phyloP scores from a whole-genome alignment of 2,797 vertebrate genomes.

The Danio aesculapii region DNA sequence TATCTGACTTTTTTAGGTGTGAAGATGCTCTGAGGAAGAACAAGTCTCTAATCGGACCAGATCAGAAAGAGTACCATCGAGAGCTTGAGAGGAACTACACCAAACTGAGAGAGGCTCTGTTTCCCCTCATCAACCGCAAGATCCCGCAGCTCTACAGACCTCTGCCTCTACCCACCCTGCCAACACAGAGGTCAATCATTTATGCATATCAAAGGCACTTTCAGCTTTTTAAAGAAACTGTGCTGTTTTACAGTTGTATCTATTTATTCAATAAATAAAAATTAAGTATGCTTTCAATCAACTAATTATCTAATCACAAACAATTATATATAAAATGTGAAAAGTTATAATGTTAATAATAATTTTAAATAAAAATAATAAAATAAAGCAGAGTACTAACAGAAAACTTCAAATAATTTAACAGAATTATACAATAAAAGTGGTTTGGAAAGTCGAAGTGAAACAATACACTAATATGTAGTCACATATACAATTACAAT shows the following conservation, averaged over 20 bases:
- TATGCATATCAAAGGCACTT: no score
- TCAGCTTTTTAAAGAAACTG: background rate
- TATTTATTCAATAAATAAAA: background rate
- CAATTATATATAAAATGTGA: no score
- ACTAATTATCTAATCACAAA: no score
- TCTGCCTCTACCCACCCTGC: conserved; percentile 73
- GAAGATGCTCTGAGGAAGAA: conserved; percentile 91
- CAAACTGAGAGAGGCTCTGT: conserved; percentile 88
- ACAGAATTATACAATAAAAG: no score
- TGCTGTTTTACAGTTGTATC: background rate
- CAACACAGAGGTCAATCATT: conserved; percentile 74
- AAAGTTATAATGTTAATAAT: no score
- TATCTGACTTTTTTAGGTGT: conserved; percentile 80
- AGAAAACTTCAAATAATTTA: no score
- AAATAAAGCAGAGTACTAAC: no score
- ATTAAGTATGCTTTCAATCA: background rate
- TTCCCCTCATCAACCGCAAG: conserved; percentile 89
- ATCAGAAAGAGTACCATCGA: conserved; percentile 92
- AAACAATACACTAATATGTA: no score
- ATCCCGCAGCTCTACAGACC: conserved; percentile 88
- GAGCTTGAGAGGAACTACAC: conserved; percentile 91
- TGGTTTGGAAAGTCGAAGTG: no score
- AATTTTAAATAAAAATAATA: no score
- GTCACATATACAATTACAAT: no score
- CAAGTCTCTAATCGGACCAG: conserved; percentile 88